Percentiles rank a stretch among this genome's conserved stretches.
phyloP scores from a whole-genome alignment of 1,140 invertebrate genomes.

The Zophobas morio region DNA sequence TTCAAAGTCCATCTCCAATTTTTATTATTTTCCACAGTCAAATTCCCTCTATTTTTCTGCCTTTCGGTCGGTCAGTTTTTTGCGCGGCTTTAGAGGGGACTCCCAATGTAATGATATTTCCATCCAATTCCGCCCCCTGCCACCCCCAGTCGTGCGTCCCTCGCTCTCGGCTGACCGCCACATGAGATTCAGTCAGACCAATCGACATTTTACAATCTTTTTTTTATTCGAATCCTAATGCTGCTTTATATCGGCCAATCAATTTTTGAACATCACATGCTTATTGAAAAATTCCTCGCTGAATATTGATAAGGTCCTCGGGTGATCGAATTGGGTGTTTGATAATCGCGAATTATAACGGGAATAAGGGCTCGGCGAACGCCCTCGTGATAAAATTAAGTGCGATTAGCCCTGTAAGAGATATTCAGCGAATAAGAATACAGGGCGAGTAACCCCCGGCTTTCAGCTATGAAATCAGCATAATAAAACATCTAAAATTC shows the following conservation, averaged over 20 bases:
- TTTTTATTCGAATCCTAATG: constrained; percentile 55
- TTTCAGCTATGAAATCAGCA: constrained; percentile 63
- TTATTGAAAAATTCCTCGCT: constrained; percentile 43
- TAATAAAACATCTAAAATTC: constrained; percentile 66
- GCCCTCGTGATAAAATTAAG: constrained; percentile 29
- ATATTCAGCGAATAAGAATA: constrained; percentile 59
- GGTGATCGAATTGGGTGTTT: constrained; percentile 6
- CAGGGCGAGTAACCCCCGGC: constrained; percentile 57
- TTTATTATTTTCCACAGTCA: constrained; percentile 68
- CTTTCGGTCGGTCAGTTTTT: constrained; percentile 66
- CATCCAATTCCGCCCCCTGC: constrained; percentile 61
- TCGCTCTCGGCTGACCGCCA: constrained; percentile 46
- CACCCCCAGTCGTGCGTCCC: constrained; percentile 28
- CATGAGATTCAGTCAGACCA: constrained; percentile 57
- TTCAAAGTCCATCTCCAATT: constrained; percentile 67
- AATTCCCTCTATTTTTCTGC: constrained; percentile 67
- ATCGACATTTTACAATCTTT: constrained; percentile 62
- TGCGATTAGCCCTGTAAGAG: constrained; percentile 35
- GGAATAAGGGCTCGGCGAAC: background rate
- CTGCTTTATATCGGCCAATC: constrained; percentile 61
- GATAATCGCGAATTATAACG: constrained; percentile 10
- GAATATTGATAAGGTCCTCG: constrained; percentile 41
- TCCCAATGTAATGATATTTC: constrained; percentile 67
- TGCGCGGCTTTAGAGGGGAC: constrained; percentile 61
- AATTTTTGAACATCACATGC: constrained; percentile 54